These are phyloP conservation scores for Ictalurus furcatus DNA, from an alignment of 2,113 vertebrate species.

Conservation along the genomic window DNA sequence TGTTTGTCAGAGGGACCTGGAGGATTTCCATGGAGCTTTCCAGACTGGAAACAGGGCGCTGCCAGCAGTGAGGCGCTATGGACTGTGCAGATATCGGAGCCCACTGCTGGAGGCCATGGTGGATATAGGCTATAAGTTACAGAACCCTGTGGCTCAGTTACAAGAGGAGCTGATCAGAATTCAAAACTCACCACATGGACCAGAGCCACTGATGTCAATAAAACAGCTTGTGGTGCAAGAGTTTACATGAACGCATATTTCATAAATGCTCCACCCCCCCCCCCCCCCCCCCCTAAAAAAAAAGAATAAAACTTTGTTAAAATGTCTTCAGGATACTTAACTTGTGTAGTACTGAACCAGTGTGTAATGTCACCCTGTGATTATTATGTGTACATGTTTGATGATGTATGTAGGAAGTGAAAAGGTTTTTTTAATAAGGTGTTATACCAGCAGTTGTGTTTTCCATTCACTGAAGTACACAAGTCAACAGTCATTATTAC, in stretches of 20 bases:
- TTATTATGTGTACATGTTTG: neutral
- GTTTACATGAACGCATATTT: slow-evolving; percentile 60
- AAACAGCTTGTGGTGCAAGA: slow-evolving; percentile 88
- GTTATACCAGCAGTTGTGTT: neutral
- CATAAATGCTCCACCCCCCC: neutral
- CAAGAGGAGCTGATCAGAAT: slow-evolving; percentile 78
- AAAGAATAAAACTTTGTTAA: neutral
- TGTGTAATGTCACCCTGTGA: too few species aligned
- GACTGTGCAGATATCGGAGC: slow-evolving; percentile 72
- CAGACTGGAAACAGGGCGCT: slow-evolving; percentile 77
- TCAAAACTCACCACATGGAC: slow-evolving; percentile 69
- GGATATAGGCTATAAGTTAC: slow-evolving; percentile 80
- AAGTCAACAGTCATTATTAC: neutral
- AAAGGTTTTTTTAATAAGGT: neutral
- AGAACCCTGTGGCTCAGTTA: slow-evolving; percentile 80
- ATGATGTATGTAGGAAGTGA: neutral
- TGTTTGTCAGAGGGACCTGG: slow-evolving; percentile 86
- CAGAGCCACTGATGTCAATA: slow-evolving; percentile 68
- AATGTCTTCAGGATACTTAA: neutral
- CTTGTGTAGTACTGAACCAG: neutral
- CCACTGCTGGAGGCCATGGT: slow-evolving; percentile 83
- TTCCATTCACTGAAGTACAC: neutral
- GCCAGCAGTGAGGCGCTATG: slow-evolving; percentile 63
- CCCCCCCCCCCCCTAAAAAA: neutral
- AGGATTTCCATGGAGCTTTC: slow-evolving; percentile 73